Evolutionary conservation across 2,888 invertebrate species (phyloP).

Genomic region (Malthinus flaveolus): DNA sequence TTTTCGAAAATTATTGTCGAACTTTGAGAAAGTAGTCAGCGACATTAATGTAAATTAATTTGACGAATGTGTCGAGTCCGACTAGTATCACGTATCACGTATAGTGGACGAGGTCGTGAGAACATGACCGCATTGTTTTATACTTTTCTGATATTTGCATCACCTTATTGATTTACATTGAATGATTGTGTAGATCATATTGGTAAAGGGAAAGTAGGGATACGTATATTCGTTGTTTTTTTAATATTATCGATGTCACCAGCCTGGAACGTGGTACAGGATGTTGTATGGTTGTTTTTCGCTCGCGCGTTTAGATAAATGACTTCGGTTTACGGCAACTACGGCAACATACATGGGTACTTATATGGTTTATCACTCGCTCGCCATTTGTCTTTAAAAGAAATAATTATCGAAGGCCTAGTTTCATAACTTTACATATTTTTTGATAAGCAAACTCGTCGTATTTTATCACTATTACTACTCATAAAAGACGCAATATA

Average conservation of each 20-base stretch:
- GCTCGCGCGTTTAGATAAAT: neutral
- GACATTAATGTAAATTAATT: conserved; percentile 19
- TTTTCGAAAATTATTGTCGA: conserved; percentile 5
- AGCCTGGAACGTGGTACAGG: conserved; percentile 14
- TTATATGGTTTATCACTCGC: conserved; percentile 14
- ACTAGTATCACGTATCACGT: conserved; percentile 28
- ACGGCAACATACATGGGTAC: too few relatives aligned
- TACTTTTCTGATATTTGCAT: conserved; percentile 31
- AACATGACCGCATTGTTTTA: conserved; percentile 33
- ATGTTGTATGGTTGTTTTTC: conserved; percentile 6
- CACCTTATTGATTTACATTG: conserved; percentile 31
- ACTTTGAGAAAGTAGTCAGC: conserved; percentile 20
- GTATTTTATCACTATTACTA: conserved; percentile 10
- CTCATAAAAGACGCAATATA: neutral
- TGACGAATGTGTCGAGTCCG: conserved; percentile 25
- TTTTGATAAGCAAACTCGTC: conserved; percentile 20
- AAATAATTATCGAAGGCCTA: conserved; percentile 20
- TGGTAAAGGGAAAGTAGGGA: conserved; percentile 27
- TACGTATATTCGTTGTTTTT: conserved; percentile 10
- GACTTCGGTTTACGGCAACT: conserved; percentile 11
- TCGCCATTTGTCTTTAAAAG: conserved; percentile 13
- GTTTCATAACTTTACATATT: conserved; percentile 27
- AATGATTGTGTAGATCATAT: conserved; percentile 30
- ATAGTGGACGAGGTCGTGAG: conserved; percentile 33
- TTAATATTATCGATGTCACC: conserved; percentile 24